phyloP scores from a whole-genome alignment of 2,888 invertebrate genomes.

The Eristalis intricaria region DNA sequence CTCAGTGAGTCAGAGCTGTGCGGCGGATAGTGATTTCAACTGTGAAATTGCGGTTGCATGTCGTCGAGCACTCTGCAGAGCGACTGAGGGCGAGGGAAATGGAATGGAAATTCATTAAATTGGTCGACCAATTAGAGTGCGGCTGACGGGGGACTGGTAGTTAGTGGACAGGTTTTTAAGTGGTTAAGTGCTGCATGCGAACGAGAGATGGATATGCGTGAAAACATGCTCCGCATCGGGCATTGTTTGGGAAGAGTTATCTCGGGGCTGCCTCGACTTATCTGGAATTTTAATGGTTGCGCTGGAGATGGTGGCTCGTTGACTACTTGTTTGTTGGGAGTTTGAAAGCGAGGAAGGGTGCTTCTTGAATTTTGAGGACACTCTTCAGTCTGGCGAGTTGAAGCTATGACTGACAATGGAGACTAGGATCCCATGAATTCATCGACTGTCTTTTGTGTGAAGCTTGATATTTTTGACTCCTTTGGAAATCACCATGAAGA shows the following conservation, averaged over 20 bases:
- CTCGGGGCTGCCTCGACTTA: neutral
- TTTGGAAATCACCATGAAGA: too few species aligned
- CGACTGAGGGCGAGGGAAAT: neutral
- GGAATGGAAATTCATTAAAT: conserved; percentile 28
- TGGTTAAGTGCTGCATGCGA: neutral
- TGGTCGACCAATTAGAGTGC: conserved; percentile 20
- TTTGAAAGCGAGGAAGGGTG: too few species aligned
- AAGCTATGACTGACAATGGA: too few species aligned
- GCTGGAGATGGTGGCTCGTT: too few species aligned
- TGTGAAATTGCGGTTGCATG: conserved; percentile 67
- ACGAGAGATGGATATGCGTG: neutral
- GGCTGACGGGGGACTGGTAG: neutral
- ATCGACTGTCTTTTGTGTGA: too few species aligned
- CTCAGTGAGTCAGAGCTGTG: neutral
- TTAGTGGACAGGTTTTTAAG: neutral
- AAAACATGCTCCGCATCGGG: neutral
- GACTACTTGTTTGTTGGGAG: too few species aligned
- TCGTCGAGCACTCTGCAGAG: conserved; percentile 11
- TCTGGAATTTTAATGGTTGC: neutral
- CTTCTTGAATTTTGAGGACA: too few species aligned
- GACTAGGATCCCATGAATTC: too few species aligned
- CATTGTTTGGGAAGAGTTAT: neutral
- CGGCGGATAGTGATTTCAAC: conserved; percentile 46
- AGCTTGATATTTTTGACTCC: too few species aligned
- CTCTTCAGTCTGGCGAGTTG: too few species aligned